These are phyloP conservation scores for Clarias fuscus DNA, from an alignment of 2,797 vertebrate species.

Conservation along the genomic window DNA sequence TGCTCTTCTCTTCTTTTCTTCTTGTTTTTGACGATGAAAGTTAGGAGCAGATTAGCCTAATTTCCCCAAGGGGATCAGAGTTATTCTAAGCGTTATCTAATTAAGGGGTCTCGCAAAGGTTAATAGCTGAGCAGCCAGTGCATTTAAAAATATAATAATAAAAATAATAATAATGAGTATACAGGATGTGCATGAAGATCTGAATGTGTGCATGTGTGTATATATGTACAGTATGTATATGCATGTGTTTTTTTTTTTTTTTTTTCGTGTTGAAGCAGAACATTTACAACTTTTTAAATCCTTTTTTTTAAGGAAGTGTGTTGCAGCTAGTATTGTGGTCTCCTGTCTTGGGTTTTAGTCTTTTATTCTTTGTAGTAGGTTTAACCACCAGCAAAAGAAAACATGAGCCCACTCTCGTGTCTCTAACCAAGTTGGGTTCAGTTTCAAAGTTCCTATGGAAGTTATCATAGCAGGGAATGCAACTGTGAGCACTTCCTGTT, in stretches of 20 bases:
- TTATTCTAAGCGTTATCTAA: conserved; percentile 34
- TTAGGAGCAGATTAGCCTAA: conserved; percentile 28
- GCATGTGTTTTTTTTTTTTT: conserved; percentile 31
- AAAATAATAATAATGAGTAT: neutral
- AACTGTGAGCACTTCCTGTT: too few relatives aligned
- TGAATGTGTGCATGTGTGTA: conserved; percentile 21
- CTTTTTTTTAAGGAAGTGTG: neutral
- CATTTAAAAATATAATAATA: conserved; percentile 23
- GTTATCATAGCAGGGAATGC: too few relatives aligned
- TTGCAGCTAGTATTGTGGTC: neutral
- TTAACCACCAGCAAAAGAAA: neutral
- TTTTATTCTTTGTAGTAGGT: neutral
- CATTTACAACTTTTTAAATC: neutral
- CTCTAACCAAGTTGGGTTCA: too few relatives aligned
- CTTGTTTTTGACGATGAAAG: neutral
- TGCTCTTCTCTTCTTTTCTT: neutral
- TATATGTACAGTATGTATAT: neutral
- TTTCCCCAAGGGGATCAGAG: neutral
- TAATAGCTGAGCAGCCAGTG: conserved; percentile 61
- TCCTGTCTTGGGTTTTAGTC: neutral
- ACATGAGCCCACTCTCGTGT: too few relatives aligned
- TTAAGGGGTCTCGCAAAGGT: conserved; percentile 64
- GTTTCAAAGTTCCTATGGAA: too few relatives aligned
- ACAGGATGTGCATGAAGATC: conserved; percentile 22
- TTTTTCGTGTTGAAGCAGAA: neutral